Evolutionary conservation across 2,797 vertebrate species (phyloP).

Genomic region (Australoheros facetus): DNA sequence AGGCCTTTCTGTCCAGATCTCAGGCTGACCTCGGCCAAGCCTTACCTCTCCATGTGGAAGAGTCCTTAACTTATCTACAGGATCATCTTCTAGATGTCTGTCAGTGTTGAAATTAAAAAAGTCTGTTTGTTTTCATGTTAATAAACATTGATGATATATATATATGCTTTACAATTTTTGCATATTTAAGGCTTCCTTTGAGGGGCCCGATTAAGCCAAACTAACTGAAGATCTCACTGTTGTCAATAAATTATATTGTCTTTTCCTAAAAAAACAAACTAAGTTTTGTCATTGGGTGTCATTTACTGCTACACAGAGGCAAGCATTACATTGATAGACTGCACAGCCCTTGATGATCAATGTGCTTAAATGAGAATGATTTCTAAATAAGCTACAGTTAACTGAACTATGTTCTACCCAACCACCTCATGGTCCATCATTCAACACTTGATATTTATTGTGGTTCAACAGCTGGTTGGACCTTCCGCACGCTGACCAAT

Average conservation of each 20-base stretch:
- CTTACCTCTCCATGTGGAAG: constrained; percentile 80
- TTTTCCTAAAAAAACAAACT: not conserved
- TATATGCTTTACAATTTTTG: not conserved
- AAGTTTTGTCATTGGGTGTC: not conserved
- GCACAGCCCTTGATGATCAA: not conserved
- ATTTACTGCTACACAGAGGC: not conserved
- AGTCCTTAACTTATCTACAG: constrained; percentile 82
- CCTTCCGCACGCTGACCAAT: constrained; percentile 63
- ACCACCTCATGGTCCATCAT: not conserved
- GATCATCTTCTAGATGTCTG: constrained; percentile 75
- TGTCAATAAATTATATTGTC: not conserved
- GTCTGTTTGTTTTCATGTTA: not conserved
- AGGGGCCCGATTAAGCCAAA: not conserved
- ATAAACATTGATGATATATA: not conserved
- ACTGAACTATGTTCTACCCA: not conserved
- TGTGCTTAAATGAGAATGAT: not conserved
- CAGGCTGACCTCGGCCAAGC: constrained; percentile 75
- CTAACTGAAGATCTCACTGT: not conserved
- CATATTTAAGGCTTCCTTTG: not conserved
- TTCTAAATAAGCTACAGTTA: not conserved
- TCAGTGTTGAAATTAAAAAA: constrained; percentile 50
- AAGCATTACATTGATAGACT: not conserved
- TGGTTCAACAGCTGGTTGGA: constrained; percentile 73
- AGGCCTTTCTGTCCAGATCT: constrained; percentile 79
- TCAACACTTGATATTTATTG: constrained; percentile 49